Conservation (phyloP, 2,113 vertebrate genomes). For the Scytalopus superciliaris region DNA sequence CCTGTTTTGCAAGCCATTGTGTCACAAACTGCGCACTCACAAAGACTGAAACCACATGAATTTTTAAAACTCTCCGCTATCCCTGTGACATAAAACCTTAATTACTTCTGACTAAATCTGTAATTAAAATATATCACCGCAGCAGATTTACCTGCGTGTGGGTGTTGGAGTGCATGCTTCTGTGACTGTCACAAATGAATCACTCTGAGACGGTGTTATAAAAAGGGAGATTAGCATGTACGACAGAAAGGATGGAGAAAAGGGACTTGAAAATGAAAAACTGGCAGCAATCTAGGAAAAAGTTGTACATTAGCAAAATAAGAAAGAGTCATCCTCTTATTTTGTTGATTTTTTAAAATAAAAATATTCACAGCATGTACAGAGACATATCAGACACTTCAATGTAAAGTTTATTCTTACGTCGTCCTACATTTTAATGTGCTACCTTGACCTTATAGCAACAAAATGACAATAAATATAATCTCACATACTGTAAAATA, state of each 20-base stretch:
- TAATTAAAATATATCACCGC: conserved; percentile 94
- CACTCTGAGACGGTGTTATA: conserved; percentile 70
- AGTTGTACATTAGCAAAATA: not conserved
- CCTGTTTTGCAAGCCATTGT: conserved; percentile 73
- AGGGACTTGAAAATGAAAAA: conserved; percentile 30
- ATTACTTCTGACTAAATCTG: conserved; percentile 93
- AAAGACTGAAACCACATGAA: conserved; percentile 69
- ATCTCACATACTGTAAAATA: not conserved
- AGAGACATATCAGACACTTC: not conserved
- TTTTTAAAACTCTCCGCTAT: conserved; percentile 73
- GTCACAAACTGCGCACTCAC: conserved; percentile 61
- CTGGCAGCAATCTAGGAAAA: not conserved
- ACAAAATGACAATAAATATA: not conserved
- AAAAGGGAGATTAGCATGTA: conserved; percentile 65
- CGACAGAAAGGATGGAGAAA: conserved; percentile 16
- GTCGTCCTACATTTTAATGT: not conserved
- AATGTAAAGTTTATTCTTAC: not conserved
- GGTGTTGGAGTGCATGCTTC: conserved; percentile 75
- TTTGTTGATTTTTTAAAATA: not conserved
- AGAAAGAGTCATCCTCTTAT: not conserved
- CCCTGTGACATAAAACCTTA: conserved; percentile 85
- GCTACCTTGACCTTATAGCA: not conserved
- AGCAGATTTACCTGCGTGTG: conserved; percentile 82
- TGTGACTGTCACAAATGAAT: conserved; percentile 86
- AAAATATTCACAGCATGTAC: not conserved